These are phyloP conservation scores for Laodelphax striatellus DNA, from an alignment of 1,140 invertebrate genomes.

Conservation along the genomic window DNA sequence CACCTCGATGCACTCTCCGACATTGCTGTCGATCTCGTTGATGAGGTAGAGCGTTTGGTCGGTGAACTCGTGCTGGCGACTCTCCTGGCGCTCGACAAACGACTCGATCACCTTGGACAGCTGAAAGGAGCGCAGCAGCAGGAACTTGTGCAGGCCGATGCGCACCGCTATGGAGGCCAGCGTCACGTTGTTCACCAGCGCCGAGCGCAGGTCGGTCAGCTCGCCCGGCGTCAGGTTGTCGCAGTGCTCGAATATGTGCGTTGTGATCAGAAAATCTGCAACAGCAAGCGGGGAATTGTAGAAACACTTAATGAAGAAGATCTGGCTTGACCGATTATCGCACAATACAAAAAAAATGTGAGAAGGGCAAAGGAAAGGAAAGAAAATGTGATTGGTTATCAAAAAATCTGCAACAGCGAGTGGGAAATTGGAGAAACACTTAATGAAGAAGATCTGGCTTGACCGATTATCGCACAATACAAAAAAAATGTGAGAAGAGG, in stretches of 20 bases:
- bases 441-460: too few relatives aligned
- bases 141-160: constrained; percentile 61
- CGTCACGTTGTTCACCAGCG: constrained; percentile 90
- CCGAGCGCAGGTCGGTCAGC: constrained; percentile 82
- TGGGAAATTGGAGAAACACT: too few relatives aligned
- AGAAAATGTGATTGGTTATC: too few relatives aligned
- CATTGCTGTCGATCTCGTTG: constrained; percentile 50
- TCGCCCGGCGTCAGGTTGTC: constrained; percentile 61
- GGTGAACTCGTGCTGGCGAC: constrained; percentile 50
- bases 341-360: too few relatives aligned
- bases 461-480: too few relatives aligned
- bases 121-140: constrained; percentile 48
- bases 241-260: constrained; percentile 69
- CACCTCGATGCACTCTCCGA: constrained; percentile 69
- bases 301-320: too few relatives aligned
- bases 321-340: too few relatives aligned
- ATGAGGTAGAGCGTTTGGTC: constrained; percentile 47
- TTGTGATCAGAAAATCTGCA: constrained; percentile 80
- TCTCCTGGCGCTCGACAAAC: constrained; percentile 70
- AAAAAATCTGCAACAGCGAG: too few relatives aligned
- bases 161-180: constrained; percentile 84
- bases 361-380: too few relatives aligned
- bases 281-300: too few relatives aligned
- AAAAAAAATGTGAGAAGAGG: too few relatives aligned
- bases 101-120: constrained; percentile 57